phyloP scores from a whole-genome alignment of 2,888 invertebrate species.

The Torymus texanus region DNA sequence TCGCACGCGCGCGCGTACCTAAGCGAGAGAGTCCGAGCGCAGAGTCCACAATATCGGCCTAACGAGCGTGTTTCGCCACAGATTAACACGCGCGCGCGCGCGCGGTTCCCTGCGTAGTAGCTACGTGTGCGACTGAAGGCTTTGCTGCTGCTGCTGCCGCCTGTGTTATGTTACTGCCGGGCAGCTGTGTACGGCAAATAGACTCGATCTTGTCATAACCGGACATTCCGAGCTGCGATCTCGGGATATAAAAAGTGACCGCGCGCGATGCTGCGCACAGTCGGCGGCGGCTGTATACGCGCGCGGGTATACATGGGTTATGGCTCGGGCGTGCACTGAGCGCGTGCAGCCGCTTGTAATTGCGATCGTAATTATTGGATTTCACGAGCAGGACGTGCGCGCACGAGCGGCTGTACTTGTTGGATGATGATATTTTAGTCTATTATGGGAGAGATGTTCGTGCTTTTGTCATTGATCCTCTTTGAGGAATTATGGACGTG shows the following conservation, averaged over 20 bases:
- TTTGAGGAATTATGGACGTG: slow-evolving; percentile 5
- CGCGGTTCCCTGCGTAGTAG: too few species aligned
- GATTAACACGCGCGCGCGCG: slow-evolving; percentile 27
- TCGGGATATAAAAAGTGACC: too few species aligned
- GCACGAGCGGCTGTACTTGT: not conserved
- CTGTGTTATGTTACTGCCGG: too few species aligned
- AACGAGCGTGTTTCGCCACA: slow-evolving; percentile 42
- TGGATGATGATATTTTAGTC: not conserved
- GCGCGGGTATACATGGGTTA: too few species aligned
- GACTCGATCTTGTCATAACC: slow-evolving; percentile 39
- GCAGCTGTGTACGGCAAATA: not conserved
- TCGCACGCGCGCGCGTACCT: too few species aligned
- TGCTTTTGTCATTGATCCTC: not conserved
- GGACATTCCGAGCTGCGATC: not conserved
- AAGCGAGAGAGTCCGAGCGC: slow-evolving; percentile 3
- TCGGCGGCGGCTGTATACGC: too few species aligned
- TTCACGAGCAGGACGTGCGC: slow-evolving; percentile 11
- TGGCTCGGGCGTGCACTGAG: not conserved
- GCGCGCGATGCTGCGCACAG: too few species aligned
- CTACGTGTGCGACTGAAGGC: slow-evolving; percentile 30
- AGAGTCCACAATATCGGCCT: slow-evolving; percentile 24
- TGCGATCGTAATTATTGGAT: slow-evolving; percentile 43
- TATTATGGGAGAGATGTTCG: not conserved
- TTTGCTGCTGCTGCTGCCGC: not conserved
- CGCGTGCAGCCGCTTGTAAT: slow-evolving; percentile 25